These are phyloP conservation scores for Ennomos fuscantarius DNA, from an alignment of 2,888 invertebrate genomes.

Conservation along the genomic window DNA sequence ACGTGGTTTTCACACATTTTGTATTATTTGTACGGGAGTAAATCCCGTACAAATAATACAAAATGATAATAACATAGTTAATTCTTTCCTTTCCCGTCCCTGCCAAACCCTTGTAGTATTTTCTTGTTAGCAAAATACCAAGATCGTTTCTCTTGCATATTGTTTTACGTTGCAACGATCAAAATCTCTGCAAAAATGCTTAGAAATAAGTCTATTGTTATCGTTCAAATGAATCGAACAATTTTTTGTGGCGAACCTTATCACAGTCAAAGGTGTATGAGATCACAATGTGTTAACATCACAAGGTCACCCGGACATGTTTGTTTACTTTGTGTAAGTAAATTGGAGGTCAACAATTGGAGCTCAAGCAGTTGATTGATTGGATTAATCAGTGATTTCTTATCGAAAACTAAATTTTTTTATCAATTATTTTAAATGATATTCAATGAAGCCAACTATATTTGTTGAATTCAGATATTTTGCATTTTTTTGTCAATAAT, in stretches of 20 bases:
- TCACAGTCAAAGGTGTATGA: background rate
- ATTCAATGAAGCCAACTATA: no score
- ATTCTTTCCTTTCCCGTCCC: constrained; percentile 52
- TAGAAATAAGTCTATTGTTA: background rate
- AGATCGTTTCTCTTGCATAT: constrained; percentile 47
- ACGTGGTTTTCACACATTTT: no score
- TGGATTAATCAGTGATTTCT: no score
- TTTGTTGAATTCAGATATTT: background rate
- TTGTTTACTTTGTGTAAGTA: background rate
- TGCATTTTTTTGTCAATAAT: background rate
- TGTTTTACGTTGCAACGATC: background rate
- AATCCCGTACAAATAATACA: no score
- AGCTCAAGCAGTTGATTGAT: no score
- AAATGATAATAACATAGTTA: constrained; percentile 30
- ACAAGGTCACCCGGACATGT: constrained; percentile 4
- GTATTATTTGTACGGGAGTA: no score
- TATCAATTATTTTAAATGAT: no score
- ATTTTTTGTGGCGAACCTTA: background rate
- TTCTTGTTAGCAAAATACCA: constrained; percentile 43
- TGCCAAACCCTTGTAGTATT: constrained; percentile 51
- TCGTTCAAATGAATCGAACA: constrained; percentile 2
- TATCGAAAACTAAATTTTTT: no score
- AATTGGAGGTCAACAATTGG: background rate
- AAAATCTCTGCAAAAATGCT: background rate
- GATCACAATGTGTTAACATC: constrained; percentile 4